A percentile compares a stretch with the other conserved stretches of the same genome.
Conservation (phyloP, 1,140 invertebrate species). For the Whitmania pigra region DNA sequence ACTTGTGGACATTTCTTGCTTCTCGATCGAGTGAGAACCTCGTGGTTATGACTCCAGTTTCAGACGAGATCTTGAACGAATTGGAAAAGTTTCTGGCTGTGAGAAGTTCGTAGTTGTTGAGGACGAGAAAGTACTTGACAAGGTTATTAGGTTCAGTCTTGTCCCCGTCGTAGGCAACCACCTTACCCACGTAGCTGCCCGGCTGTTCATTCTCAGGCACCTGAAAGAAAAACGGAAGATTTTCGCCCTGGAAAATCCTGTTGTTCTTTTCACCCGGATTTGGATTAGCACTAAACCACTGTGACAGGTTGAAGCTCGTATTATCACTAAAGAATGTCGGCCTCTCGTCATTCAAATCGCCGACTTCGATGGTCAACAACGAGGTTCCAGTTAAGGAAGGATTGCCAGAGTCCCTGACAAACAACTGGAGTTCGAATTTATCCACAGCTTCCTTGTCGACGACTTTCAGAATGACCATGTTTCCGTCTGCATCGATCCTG, state of each 20-base stretch:
- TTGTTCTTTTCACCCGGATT: too few relatives aligned
- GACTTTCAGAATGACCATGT: not conserved
- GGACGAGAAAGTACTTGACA: not conserved
- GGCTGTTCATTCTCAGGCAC: not conserved
- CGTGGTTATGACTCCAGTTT: not conserved
- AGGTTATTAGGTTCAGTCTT: not conserved
- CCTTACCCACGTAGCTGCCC: not conserved
- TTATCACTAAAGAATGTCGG: conserved; percentile 18
- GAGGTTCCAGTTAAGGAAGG: conserved; percentile 15
- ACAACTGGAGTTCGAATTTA: conserved; percentile 6
- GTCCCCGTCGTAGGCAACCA: not conserved
- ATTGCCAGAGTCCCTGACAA: conserved; percentile 18
- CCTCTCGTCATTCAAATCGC: conserved; percentile 22
- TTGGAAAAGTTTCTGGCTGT: not conserved
- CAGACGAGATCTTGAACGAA: not conserved
- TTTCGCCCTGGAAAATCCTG: not conserved
- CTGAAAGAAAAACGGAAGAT: not conserved
- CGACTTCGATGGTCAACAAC: not conserved
- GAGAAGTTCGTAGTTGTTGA: not conserved
- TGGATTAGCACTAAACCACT: not conserved
- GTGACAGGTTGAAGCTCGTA: not conserved
- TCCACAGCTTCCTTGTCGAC: not conserved
- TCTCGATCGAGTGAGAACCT: not conserved
- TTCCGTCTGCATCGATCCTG: not conserved
- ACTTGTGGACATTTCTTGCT: not conserved